These are phyloP conservation scores for Liolophura sinensis DNA, from an alignment of 1,140 invertebrate species.

Conservation along the genomic window DNA sequence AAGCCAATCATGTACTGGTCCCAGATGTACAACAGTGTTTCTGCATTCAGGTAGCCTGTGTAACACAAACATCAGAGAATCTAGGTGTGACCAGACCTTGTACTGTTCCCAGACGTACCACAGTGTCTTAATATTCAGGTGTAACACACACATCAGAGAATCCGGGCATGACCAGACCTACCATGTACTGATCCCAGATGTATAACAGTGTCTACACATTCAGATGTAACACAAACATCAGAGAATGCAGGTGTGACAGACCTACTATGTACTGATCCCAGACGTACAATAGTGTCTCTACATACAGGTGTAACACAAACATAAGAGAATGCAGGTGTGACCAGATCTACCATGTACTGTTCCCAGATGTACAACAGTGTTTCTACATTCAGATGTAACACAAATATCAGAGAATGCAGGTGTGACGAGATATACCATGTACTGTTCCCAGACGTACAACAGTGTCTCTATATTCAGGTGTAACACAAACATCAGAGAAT, in stretches of 20 bases:
- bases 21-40: slow-evolving; percentile 53
- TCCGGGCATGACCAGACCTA: background rate
- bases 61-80: slow-evolving; percentile 6
- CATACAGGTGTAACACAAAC: slow-evolving; percentile 52
- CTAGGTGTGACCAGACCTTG: too few relatives aligned
- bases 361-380: slow-evolving; percentile 55
- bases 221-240: too few relatives aligned
- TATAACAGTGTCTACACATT: too few relatives aligned
- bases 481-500: slow-evolving; percentile 6
- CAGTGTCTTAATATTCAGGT: background rate
- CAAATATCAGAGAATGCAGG: too few relatives aligned
- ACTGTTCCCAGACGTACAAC: slow-evolving; percentile 52
- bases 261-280: too few relatives aligned
- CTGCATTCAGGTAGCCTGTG: slow-evolving; percentile 49
- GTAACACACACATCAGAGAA: slow-evolving; percentile 1
- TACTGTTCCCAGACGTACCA: background rate
- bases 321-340: slow-evolving; percentile 46
- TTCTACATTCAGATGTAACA: slow-evolving; percentile 39
- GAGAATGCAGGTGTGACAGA: too few relatives aligned
- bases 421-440: slow-evolving; percentile 20
- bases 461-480: slow-evolving; percentile 46
- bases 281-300: too few relatives aligned
- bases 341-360: slow-evolving; percentile 54
- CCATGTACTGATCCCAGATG: slow-evolving; percentile 2
- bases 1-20: slow-evolving; percentile 55